Percentiles rank a stretch among this genome's conserved stretches.
Conservation (phyloP, 2,888 invertebrate species). For the Dicyrtoma fusca region DNA sequence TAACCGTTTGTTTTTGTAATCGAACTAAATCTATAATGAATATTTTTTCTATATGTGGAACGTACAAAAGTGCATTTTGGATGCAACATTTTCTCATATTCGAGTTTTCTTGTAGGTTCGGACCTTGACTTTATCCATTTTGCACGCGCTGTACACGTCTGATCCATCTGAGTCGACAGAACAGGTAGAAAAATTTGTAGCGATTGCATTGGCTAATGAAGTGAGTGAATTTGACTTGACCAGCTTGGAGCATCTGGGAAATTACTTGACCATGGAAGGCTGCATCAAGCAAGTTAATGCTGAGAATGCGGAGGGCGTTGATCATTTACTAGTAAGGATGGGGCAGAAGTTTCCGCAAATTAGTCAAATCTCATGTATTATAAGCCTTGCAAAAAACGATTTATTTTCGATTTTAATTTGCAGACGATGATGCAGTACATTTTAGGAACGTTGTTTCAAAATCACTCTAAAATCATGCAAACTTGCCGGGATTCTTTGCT, state of each 20-base stretch:
- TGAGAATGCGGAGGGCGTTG: neutral
- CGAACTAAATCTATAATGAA: no score
- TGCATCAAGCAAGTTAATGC: neutral
- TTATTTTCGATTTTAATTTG: neutral
- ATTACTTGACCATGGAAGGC: conserved; percentile 19
- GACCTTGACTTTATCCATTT: conserved; percentile 21
- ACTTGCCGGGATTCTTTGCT: conserved; percentile 3
- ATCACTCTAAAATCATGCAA: conserved; percentile 26
- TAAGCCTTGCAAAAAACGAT: neutral
- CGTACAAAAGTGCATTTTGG: no score
- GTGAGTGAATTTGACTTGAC: conserved; percentile 25
- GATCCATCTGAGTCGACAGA: neutral
- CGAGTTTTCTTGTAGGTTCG: conserved; percentile 30
- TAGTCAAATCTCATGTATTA: neutral
- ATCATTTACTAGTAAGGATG: neutral
- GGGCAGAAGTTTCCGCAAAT: neutral
- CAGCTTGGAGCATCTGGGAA: conserved; percentile 10
- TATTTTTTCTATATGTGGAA: no score
- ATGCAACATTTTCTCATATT: no score
- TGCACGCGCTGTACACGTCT: neutral
- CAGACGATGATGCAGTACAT: conserved; percentile 18
- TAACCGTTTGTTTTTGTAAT: conserved; percentile 1
- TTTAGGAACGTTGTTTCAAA: conserved; percentile 24
- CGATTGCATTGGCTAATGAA: conserved; percentile 13
- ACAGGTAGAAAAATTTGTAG: neutral